Conservation (phyloP, 2,113 vertebrate genomes). For the Psettodes erumei region DNA sequence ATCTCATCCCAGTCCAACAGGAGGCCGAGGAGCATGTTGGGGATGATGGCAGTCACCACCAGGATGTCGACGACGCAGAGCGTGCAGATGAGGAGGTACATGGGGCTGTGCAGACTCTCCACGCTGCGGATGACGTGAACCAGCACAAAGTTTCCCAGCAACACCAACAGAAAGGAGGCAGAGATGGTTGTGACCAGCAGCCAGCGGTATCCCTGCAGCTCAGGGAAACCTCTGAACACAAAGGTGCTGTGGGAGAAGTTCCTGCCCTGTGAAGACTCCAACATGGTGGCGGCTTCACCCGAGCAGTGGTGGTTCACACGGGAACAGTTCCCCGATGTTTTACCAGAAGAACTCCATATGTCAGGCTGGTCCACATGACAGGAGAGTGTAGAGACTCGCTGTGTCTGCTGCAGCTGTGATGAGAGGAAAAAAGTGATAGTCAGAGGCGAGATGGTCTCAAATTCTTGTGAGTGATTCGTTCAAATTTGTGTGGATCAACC, state of each 20-base stretch:
- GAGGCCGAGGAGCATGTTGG: conserved; percentile 77
- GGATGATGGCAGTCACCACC: conserved; percentile 69
- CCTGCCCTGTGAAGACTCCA: not conserved
- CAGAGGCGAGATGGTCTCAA: too few species aligned
- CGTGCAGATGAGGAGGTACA: conserved; percentile 81
- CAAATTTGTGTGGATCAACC: too few species aligned
- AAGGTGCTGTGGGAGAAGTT: conserved; percentile 79
- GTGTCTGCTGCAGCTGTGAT: too few species aligned
- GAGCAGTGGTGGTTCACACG: not conserved
- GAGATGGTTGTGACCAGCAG: conserved; percentile 73
- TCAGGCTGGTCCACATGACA: not conserved
- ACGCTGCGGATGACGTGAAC: conserved; percentile 62
- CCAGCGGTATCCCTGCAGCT: conserved; percentile 53
- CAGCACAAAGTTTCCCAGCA: conserved; percentile 77
- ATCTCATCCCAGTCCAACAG: conserved; percentile 68
- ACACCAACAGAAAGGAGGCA: conserved; percentile 52
- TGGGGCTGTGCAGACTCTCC: conserved; percentile 79
- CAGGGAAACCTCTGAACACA: conserved; percentile 76
- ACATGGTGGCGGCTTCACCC: conserved; percentile 26
- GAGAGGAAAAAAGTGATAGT: too few species aligned
- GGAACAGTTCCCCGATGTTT: too few species aligned
- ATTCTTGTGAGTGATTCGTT: too few species aligned
- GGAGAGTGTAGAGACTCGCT: not conserved
- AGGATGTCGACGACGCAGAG: conserved; percentile 80
- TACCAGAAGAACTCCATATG: too few species aligned